These are phyloP conservation scores for Corythornis leucogaster DNA, from an alignment of 2,797 vertebrate genomes.

Conservation along the genomic window DNA sequence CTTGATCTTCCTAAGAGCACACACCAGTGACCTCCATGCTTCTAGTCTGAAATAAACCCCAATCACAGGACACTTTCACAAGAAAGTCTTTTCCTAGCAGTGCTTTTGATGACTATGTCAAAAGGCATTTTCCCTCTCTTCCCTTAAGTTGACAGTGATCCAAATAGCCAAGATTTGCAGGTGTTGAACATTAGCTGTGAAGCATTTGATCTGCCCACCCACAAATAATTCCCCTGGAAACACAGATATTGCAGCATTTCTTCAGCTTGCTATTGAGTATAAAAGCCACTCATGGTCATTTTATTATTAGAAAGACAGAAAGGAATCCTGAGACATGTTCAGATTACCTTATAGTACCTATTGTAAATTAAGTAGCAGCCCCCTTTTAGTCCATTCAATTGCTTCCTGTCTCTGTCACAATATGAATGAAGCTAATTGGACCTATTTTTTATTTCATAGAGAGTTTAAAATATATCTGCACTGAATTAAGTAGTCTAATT, in stretches of 20 bases:
- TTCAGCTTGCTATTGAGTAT: not conserved
- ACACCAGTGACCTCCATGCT: conserved; percentile 22
- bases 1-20: conserved; percentile 26
- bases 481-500: not conserved
- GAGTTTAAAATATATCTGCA: not conserved
- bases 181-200: conserved; percentile 54
- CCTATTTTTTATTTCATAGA: conserved; percentile 10
- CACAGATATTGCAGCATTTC: not conserved
- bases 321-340: not conserved
- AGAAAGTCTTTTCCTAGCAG: conserved; percentile 24
- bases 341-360: not conserved
- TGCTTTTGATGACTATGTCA: conserved; percentile 35
- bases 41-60: conserved; percentile 26
- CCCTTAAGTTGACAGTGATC: conserved; percentile 37
- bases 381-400: not conserved
- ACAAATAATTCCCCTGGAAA: conserved; percentile 43
- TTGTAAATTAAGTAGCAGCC: conserved; percentile 1
- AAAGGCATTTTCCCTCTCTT: conserved; percentile 13
- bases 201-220: conserved; percentile 61
- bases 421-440: not conserved
- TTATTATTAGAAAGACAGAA: not conserved
- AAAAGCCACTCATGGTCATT: not conserved
- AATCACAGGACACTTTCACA: not conserved
- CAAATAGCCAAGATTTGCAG: conserved; percentile 42
- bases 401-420: not conserved